Conservation (phyloP, 1,140 invertebrate species). For the Aphis gossypii region DNA sequence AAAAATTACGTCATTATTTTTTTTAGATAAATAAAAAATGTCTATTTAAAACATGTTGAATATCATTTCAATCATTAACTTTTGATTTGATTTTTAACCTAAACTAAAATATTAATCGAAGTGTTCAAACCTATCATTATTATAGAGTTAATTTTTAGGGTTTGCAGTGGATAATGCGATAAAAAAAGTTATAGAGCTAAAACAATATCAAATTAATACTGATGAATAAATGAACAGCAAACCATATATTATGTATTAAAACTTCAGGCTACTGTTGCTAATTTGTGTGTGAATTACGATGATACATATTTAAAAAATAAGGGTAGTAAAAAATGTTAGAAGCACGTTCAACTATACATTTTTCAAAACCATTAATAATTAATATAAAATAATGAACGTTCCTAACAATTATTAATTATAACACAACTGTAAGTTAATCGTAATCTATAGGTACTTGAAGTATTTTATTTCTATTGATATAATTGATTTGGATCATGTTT, state of each 20-base stretch:
- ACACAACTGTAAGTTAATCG: too few species aligned
- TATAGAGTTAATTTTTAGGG: not conserved
- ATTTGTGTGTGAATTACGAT: not conserved
- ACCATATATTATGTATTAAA: not conserved
- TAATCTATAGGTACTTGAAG: too few species aligned
- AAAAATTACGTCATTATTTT: too few species aligned
- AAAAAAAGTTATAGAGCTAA: not conserved
- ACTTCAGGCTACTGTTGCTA: not conserved
- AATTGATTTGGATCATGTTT: too few species aligned
- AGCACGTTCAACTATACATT: not conserved
- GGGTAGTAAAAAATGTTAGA: too few species aligned
- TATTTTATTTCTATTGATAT: too few species aligned
- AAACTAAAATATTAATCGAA: not conserved
- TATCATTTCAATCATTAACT: not conserved
- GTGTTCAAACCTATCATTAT: not conserved
- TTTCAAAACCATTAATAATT: not conserved
- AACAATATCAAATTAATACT: not conserved
- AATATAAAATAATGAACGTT: not conserved
- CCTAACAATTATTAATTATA: not conserved
- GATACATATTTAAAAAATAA: not conserved
- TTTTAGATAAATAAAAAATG: too few species aligned
- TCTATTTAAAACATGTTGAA: not conserved
- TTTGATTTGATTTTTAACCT: not conserved
- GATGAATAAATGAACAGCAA: not conserved
- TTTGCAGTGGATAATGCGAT: not conserved